These are phyloP conservation scores for Ailuropoda melanoleuca DNA, from an alignment of 2,113 vertebrate species.

Conservation along the genomic window DNA sequence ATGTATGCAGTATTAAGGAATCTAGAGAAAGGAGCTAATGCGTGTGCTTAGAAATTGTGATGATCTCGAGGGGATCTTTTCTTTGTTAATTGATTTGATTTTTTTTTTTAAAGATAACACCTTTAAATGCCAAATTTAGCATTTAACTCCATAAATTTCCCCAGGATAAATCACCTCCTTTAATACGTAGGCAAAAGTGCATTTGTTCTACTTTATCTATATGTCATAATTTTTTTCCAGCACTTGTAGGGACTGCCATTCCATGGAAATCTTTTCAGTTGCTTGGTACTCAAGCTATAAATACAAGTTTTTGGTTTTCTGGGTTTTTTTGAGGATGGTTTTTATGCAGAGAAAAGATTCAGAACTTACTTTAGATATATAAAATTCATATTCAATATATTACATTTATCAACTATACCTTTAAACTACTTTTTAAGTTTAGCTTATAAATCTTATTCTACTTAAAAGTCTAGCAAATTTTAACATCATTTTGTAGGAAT, in stretches of 20 bases:
- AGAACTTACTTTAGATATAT: constrained; percentile 10
- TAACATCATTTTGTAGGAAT: not conserved
- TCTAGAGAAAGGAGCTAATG: not conserved
- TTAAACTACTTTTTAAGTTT: constrained; percentile 28
- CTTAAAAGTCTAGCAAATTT: not conserved
- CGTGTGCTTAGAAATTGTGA: not conserved
- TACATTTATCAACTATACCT: not conserved
- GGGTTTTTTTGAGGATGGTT: not conserved
- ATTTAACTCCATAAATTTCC: not conserved
- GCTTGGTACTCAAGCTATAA: not conserved
- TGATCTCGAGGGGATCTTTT: not conserved
- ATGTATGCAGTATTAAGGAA: not conserved
- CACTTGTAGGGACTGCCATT: not conserved
- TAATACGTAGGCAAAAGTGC: not conserved
- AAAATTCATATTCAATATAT: constrained; percentile 5
- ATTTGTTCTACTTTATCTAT: not conserved
- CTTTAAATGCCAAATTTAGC: not conserved
- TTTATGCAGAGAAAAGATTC: constrained; percentile 20
- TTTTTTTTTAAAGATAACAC: not conserved
- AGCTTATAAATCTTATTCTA: constrained; percentile 32
- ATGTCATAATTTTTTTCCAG: not conserved
- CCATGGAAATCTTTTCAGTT: not conserved
- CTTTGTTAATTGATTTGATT: not conserved
- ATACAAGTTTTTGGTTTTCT: not conserved
- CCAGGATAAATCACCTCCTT: not conserved